Evolutionary conservation across 2,797 vertebrate genomes (phyloP).

Genomic region (Ctenosaura bakeri): DNA sequence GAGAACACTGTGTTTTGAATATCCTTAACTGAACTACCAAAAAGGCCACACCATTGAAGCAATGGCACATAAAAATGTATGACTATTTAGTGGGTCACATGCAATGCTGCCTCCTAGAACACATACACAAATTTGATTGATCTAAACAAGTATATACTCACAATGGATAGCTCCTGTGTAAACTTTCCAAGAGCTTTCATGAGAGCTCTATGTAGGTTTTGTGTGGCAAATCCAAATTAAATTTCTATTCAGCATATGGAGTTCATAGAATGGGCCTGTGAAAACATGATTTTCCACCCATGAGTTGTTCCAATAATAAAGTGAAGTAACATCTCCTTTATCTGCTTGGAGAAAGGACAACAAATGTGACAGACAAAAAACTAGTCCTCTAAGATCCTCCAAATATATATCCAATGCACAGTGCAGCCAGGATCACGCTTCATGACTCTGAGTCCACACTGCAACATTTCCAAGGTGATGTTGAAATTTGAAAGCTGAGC

Average conservation of each 20-base stretch:
- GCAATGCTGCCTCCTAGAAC: not conserved
- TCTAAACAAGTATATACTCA: not conserved
- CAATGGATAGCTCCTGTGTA: too few relatives aligned
- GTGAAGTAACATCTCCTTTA: not conserved
- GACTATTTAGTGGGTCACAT: not conserved
- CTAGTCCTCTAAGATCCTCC: not conserved
- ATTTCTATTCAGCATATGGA: not conserved
- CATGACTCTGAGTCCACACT: not conserved
- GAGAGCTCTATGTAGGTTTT: not conserved
- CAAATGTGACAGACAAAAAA: not conserved
- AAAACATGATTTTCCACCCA: not conserved
- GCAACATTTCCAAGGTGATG: not conserved
- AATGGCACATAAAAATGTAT: not conserved
- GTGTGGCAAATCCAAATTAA: not conserved
- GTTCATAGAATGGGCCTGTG: not conserved
- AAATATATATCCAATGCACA: not conserved
- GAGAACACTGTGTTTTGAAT: not conserved
- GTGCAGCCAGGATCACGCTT: not conserved
- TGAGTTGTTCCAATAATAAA: not conserved
- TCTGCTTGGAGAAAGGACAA: not conserved
- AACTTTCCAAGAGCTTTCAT: not conserved
- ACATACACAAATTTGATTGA: not conserved
- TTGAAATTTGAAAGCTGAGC: not conserved
- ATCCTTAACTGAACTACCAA: not conserved
- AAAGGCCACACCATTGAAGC: not conserved